phyloP scores from a whole-genome alignment of 2,797 vertebrate genomes.

The Clamator glandarius region DNA sequence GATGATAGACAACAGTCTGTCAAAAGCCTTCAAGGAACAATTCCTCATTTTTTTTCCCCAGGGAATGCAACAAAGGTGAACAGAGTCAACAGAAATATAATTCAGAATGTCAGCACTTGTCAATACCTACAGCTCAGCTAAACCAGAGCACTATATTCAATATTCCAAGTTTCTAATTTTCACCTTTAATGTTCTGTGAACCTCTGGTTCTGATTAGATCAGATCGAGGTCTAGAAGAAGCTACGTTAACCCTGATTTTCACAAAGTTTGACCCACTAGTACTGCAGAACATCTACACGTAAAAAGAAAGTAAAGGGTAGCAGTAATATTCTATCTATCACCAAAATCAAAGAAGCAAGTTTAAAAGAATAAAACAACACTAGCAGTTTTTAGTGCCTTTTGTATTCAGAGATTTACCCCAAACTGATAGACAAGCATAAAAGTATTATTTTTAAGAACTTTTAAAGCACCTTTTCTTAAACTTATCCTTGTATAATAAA shows the following conservation, averaged over 20 bases:
- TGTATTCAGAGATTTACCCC: neutral
- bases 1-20: neutral
- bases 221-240: neutral
- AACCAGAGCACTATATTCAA: neutral
- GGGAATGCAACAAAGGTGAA: neutral
- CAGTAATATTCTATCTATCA: neutral
- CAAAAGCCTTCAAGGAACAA: neutral
- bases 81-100: neutral
- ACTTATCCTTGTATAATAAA: neutral
- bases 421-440: neutral
- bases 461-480: neutral
- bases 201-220: neutral
- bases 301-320: neutral
- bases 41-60: neutral
- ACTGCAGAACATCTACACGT: neutral
- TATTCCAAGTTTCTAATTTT: neutral
- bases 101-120: neutral
- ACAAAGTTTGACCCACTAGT: neutral
- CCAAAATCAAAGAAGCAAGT: neutral
- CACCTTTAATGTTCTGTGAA: neutral
- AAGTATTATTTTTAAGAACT: neutral
- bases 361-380: neutral
- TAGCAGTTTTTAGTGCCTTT: neutral
- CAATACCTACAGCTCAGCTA: neutral
- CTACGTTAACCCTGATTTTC: neutral